Evolutionary conservation across 2,797 vertebrate genomes (phyloP), one percentile per base, ranked within the genome.

Genomic region (Lacerta bilineata): DNA sequence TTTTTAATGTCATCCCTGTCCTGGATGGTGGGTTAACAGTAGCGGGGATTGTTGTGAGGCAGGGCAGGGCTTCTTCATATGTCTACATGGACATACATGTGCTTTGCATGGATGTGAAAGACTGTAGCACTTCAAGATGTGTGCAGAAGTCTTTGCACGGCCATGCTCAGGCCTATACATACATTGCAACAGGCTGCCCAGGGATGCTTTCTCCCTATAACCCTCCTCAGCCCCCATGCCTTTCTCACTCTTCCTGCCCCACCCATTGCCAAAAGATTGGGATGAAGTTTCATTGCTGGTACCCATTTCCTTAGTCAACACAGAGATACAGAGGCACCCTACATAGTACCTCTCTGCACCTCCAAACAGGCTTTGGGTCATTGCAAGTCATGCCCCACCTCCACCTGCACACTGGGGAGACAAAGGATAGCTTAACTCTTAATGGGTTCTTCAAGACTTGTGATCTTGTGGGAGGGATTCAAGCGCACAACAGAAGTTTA

Each of bases 1-100:
- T 66, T 75, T 87, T 75, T 87, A 43, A 87, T 87, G 46, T 36
- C 3, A 10, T 29, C 41, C 59, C 74, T 43, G 68, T 61, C 68
- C 69, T 29, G 43, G 69, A 36, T 66, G 8, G 27, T 8, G 68
- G 41, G 13, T 11, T 6, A 33, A 18, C 8, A 4, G 50, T 9
- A 10, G 25, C n/a, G 1, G 69, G 29, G 29, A 25, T 2, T 9
- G 39, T 55, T 55, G 10, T 27, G 27, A 3, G 39, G 61, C 0
- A 13, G 71, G 20, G 18, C 68, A 69, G 68, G 68, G 9, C 25
- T 25, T 29, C 68, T 69, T n/a, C 68, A 20, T n/a, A 59, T 61
- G 78, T 33, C 9, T 27, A 59, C 29, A 80, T 55, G 77, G 76
- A 15, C 43, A 46, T 61, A 17, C n/a, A 36, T 61, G 50, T 8